These are phyloP conservation scores for Aphidius gifuensis DNA, from an alignment of 1,140 invertebrate genomes.

Conservation along the genomic window DNA sequence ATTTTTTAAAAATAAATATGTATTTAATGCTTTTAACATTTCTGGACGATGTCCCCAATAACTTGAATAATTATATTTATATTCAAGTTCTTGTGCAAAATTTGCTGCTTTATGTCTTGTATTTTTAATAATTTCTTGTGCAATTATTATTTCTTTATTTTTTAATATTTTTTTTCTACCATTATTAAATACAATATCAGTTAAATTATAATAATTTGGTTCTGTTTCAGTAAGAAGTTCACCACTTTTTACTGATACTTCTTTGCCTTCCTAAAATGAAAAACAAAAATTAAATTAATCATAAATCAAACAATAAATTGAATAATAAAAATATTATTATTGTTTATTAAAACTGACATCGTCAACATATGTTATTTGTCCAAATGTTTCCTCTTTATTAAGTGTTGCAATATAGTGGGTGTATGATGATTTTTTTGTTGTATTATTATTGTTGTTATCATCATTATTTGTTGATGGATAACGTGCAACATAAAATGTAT, in stretches of 20 bases:
- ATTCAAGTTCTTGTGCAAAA: slow-evolving; percentile 68
- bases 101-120: slow-evolving; percentile 52
- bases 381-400: slow-evolving; percentile 61
- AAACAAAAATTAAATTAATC: slow-evolving; percentile 1
- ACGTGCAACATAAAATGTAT: slow-evolving; percentile 56
- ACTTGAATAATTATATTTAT: slow-evolving; percentile 65
- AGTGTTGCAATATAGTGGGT: slow-evolving; percentile 68
- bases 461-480: slow-evolving; percentile 35
- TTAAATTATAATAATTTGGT: slow-evolving; percentile 71
- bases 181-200: slow-evolving; percentile 62
- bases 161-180: slow-evolving; percentile 56
- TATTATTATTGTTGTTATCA: slow-evolving; percentile 35
- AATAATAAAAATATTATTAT: slow-evolving; percentile 1
- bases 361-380: slow-evolving; percentile 65
- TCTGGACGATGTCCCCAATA: slow-evolving; percentile 77
- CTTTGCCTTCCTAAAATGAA: slow-evolving; percentile 54
- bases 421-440: slow-evolving; percentile 33
- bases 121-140: slow-evolving; percentile 63
- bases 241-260: slow-evolving; percentile 60
- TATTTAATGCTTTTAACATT: slow-evolving; percentile 70
- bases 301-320: slow-evolving; percentile 9
- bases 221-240: slow-evolving; percentile 77
- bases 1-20: slow-evolving; percentile 63
- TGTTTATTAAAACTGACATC: slow-evolving; percentile 43
- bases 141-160: slow-evolving; percentile 58